phyloP scores from a whole-genome alignment of 2,797 vertebrate genomes.

The Microctenopoma steveboyesi region DNA sequence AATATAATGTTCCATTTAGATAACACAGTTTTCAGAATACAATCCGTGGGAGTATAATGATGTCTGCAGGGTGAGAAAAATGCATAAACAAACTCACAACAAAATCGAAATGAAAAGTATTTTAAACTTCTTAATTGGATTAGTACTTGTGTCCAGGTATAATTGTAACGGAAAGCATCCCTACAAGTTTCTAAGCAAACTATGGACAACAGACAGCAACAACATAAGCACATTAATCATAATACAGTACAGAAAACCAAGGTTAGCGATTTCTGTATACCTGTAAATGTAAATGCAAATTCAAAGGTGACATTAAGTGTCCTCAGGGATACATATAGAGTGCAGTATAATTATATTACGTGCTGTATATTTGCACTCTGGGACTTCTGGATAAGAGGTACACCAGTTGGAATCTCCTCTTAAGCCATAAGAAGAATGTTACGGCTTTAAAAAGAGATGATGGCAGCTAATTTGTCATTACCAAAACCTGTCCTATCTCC shows the following conservation, averaged over 20 bases:
- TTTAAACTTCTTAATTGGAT: neutral
- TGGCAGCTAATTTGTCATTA: slow-evolving; percentile 31
- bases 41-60: neutral
- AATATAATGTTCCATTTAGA: neutral
- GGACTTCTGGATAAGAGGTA: slow-evolving; percentile 19
- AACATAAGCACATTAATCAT: neutral
- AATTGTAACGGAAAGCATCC: neutral
- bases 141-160: neutral
- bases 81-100: neutral
- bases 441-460: slow-evolving; percentile 25
- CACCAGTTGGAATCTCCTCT: slow-evolving; percentile 8
- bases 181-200: neutral
- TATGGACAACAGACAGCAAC: neutral
- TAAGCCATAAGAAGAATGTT: slow-evolving; percentile 12
- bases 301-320: slow-evolving; percentile 14
- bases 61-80: neutral
- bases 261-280: neutral
- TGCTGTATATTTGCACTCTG: slow-evolving; percentile 25
- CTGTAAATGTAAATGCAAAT: slow-evolving; percentile 14
- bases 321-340: neutral
- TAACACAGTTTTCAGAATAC: neutral
- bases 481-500: slow-evolving; percentile 16
- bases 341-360: slow-evolving; percentile 10
- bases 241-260: neutral
- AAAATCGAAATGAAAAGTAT: neutral